Base-by-base conservation (phyloP, 2,113 vertebrate genomes). In the Amphilophus citrinellus region DNA sequence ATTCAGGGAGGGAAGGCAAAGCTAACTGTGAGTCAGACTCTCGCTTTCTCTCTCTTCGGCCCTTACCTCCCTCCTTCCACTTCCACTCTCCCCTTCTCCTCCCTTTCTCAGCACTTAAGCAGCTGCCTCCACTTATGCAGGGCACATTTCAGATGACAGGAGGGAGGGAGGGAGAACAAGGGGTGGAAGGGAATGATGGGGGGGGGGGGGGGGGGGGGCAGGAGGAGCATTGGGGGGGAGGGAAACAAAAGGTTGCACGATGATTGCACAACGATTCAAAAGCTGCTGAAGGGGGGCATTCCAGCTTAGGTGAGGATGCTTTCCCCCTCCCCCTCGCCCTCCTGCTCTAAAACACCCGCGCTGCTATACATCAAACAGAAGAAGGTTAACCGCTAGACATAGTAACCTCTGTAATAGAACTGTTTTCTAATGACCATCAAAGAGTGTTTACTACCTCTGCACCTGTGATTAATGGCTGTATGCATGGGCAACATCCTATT, bases 81-180 rank as follows among this genome's bases (percentile, higher is more conserved):
- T 94, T 88, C 84, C 90, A 87, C 91, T 90, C 91, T 87, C 61
- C 83, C 87, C 86, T 87, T 92, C 91, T 93, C 91, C 93, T 92
- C 89, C 81, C 91, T 93, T 87, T 94, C 87, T 88, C 91, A 63
- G 88, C 65, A 85, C 90, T 93, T 94, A 93, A 95, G 95, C 96
- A 97, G 95, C 96, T 96, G 95, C 96, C 96, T 96, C 96, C 95
- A 95, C 95, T 96, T 95, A 88, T 94, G 91, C 94, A 82, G 17
- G 93, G 92, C 89, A 85, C 92, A 95, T 95, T 96, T 95, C 79
- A 90, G 53, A 92, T 93, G 94, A 92, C 30, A 93, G 93, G 94
- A 89, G 93, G 94, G 95, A 91, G 91, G 84, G 32, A 89, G 88
- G 53, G 37, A 79, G 61, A 82, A 79, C 66, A 79, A 44, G 44